Evolutionary conservation across 1,140 invertebrate genomes (phyloP).

Genomic region (Drosophila obscura): DNA sequence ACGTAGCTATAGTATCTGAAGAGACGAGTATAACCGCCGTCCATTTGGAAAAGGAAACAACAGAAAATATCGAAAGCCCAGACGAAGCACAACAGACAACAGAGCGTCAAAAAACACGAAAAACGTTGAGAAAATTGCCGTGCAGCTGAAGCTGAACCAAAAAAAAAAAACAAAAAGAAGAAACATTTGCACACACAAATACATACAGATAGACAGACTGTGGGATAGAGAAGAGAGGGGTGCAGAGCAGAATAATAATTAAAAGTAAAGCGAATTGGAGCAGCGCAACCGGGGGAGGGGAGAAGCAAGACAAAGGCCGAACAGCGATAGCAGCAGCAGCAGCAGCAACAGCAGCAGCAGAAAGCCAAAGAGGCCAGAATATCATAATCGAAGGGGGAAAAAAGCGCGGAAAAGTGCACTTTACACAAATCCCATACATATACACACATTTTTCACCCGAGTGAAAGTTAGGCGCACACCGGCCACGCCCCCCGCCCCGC

Average conservation of each 20-base stretch:
- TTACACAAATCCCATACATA: not conserved
- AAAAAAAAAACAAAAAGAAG: constrained; percentile 11
- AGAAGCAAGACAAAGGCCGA: constrained; percentile 6
- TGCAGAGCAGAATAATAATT: constrained; percentile 32
- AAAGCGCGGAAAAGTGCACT: constrained; percentile 54
- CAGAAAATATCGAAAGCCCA: too few species aligned
- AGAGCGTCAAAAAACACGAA: constrained; percentile 41
- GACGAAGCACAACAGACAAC: constrained; percentile 15
- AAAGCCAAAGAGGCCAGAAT: constrained; percentile 2
- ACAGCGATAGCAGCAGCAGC: constrained; percentile 7
- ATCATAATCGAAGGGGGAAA: constrained; percentile 12
- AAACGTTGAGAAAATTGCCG: constrained; percentile 52
- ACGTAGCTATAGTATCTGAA: too few species aligned
- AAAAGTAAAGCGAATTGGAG: constrained; percentile 16
- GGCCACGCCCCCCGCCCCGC: constrained; percentile 15
- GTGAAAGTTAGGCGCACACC: constrained; percentile 55
- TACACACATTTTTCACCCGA: constrained; percentile 24
- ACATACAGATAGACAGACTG: too few species aligned
- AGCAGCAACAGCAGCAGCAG: constrained; percentile 1
- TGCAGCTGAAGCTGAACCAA: constrained; percentile 8
- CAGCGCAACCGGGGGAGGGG: constrained; percentile 11
- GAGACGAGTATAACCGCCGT: too few species aligned
- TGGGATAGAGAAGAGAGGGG: constrained; percentile 10
- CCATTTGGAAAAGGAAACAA: too few species aligned
- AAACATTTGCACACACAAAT: too few species aligned